Base-by-base conservation (phyloP, 2,888 invertebrate species). In the Hetaerina titia region DNA sequence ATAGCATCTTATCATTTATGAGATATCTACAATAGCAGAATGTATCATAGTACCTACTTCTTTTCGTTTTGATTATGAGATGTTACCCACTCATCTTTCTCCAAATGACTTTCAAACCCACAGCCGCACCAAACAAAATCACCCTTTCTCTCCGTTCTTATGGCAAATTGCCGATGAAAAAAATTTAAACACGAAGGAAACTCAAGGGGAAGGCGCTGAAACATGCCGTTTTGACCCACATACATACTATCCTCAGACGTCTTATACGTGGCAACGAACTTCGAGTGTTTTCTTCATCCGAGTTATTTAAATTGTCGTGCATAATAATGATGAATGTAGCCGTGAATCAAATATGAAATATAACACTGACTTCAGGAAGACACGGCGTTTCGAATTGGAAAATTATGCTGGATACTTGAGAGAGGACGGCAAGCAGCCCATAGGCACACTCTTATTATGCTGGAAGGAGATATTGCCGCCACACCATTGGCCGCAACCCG, bases 291-390 rank as follows among this genome's bases (percentile, higher is more conserved):
- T 22, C 81, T 31, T 31, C 81, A 8, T 4, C 19, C 31, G 81
- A 31, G 81, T 81, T 31, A 31, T 81, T 81, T 31, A 81, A 81
- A 81, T 31, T 9, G 81, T 15, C 81, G 81, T 31, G 81, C 31
- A 81, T 81, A 31, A 81, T 31, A 81, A 81, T 81, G 81, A 81
- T 81, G 81, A 81, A 81, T 81, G 31, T 25, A 81, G 81, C 81
- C 81, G 81, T 81, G 81, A 81, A 31, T 81, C 81, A 81, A 8
- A 31, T 19, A 11, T 31, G 81, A 81, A 81, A 15, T 31, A 22
- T 31, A 31, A 81, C 25, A 31, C 31, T 25, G 13, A 81, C 25
- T n/a, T 2, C 13, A 13, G 81, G 81, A 81, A 81, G 81, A 31
- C 31, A 15, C 31, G 81, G 22, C 81, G 81, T 81, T 81, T 81